Base-by-base conservation (phyloP, 2,113 vertebrate species). In the Trochalopteron elliotii region DNA sequence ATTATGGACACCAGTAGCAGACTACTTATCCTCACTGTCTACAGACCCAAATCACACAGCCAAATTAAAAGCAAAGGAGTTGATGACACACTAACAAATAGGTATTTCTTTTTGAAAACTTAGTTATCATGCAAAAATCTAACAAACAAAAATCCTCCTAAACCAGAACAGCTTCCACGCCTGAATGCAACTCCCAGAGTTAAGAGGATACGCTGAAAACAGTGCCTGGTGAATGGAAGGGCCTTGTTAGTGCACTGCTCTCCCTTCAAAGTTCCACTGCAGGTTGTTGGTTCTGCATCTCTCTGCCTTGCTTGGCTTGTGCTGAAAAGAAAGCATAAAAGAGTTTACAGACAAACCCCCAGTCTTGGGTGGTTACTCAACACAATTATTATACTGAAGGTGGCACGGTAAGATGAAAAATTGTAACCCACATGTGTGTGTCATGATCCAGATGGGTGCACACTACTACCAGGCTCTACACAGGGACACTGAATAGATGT, bases 171-270 rank as follows among this genome's bases (percentile, higher is more conserved):
- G 35, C 53, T 87, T 44, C 50, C 52, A 72, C 0, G 12, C 53
- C 49, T 71, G 37, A 65, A 53, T 11, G 31, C 37, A 49, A 84
- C 33, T 49, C 50, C 45, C 70, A 40, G 17, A 44, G 53, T 45
- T 44, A 83, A 95, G 96, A 98, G 99, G 99, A 99, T 99, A 99
- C 99, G 99, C 72, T 99, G 99, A 98, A 99, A 99, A 98, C 99
- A 99, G 97, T 99, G 99, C 94, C 97, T 98, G 87, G 99, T 99
- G 98, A 99, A 99, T 80, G 99, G 99, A 97, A 99, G 98, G 94
- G 99, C 98, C 97, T 96, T 97, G 98, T 98, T 99, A 94, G 87
- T 97, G 98, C 99, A 99, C 91, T 98, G 97, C 88, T 98, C 98
- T 91, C 99, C 99, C 97, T 99, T 99, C 17, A 98, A 98, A 74